Base-by-base conservation (phyloP, 2,888 invertebrate species). In the Polyommatus iphigenia region DNA sequence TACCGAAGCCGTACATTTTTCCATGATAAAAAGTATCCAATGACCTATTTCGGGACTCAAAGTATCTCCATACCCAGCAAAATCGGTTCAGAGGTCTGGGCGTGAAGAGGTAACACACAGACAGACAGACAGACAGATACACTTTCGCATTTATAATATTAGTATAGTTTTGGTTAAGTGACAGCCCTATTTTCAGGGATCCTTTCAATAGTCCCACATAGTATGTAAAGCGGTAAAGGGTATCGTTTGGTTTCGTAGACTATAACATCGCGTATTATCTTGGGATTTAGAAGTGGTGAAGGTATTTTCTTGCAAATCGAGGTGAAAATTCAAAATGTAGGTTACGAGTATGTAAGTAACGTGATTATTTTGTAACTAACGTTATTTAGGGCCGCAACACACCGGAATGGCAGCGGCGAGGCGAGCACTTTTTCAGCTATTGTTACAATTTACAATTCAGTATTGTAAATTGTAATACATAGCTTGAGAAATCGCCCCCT, bases 121-220 rank as follows among this genome's bases (percentile, higher is more conserved):
- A 54, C 15, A 46, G 10, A 46, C 32, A 32, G 32, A 3, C 36
- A 41, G 1, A 36, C 36, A 41, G 3, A 46, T 0, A 46, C 10
- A 46, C 46, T 2, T 46, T 46, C 46, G 46, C 10, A 46, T 46
- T 46, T 46, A 46, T 13, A 3, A 46, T 46, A 46, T 41, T 10
- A 41, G 46, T 46, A 46, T 46, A 46, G 46, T 54, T 15, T 54
- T 54, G 18, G 10, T 20, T 10, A 3, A 1, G 41, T 72, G 32
- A 18, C 72, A 72, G 13, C 72, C 72, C 72, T 72, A 41, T 7
- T 77, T 50, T n/a, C 41, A 29, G 77, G 13, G 29, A 71, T 71
- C 67, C 71, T 77, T 77, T 77, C 71, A 77, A 67, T 50, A 77
- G 41, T 71, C 77, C 62, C 71, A 46, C 71, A 67, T 46, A 62